These are phyloP conservation scores for Rhinogobio ventralis DNA, from an alignment of 2,797 vertebrate genomes.

Conservation along the genomic window DNA sequence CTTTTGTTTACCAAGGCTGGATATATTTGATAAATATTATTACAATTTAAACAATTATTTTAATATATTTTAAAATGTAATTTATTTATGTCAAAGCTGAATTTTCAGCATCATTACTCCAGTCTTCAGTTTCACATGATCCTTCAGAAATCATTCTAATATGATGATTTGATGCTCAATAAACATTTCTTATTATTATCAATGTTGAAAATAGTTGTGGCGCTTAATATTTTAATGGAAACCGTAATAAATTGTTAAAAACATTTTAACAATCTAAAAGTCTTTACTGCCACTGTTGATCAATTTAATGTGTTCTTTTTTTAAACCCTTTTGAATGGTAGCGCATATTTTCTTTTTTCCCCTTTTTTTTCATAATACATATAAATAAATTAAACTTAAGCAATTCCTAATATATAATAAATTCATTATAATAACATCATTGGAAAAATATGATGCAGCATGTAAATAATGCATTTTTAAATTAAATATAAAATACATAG, in stretches of 20 bases:
- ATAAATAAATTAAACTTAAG: not conserved
- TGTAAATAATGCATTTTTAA: not conserved
- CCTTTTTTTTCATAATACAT: not conserved
- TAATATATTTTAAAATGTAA: not conserved
- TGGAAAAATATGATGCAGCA: not conserved
- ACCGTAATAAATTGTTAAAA: not conserved
- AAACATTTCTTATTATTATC: not conserved
- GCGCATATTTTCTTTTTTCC: not conserved
- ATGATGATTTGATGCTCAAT: not conserved
- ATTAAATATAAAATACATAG: not conserved
- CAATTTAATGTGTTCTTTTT: not conserved
- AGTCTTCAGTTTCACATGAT: not conserved
- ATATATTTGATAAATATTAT: conserved; percentile 1
- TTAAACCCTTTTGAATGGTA: not conserved
- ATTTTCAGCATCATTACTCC: not conserved
- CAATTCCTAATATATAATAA: not conserved
- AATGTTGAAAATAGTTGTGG: not conserved
- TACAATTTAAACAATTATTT: not conserved
- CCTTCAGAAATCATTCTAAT: not conserved
- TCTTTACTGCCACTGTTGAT: not conserved
- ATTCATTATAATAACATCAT: not conserved
- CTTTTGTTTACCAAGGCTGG: not conserved
- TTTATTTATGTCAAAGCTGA: not conserved
- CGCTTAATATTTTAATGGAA: not conserved
- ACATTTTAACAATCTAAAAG: too few species aligned